These are phyloP conservation scores for Charanyca ferruginea DNA, from an alignment of 2,888 invertebrate species.

Conservation along the genomic window DNA sequence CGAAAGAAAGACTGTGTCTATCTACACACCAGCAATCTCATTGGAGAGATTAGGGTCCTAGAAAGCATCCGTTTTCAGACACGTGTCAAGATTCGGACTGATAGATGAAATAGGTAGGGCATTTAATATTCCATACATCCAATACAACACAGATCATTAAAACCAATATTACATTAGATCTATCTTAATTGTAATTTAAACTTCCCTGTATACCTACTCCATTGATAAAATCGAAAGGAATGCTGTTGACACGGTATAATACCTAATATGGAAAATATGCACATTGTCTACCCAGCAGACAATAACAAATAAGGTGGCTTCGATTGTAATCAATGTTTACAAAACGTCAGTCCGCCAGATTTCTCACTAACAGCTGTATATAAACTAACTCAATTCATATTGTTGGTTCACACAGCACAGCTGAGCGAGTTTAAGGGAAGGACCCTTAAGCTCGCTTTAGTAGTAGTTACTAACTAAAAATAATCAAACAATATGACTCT, in stretches of 20 bases:
- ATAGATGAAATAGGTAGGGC: too few relatives aligned
- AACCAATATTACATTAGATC: background rate
- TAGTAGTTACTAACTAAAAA: too few relatives aligned
- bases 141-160: too few relatives aligned
- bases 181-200: background rate
- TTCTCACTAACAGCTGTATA: constrained; percentile 56
- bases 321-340: constrained; percentile 75
- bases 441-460: too few relatives aligned
- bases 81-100: too few relatives aligned
- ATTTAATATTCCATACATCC: too few relatives aligned
- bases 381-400: constrained; percentile 40
- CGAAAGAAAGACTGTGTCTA: too few relatives aligned
- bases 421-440: background rate
- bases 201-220: background rate
- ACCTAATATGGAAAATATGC: constrained; percentile 56
- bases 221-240: constrained; percentile 39
- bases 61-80: too few relatives aligned
- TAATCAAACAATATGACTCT: background rate
- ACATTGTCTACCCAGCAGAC: constrained; percentile 62
- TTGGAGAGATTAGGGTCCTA: background rate
- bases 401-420: background rate
- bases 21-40: background rate
- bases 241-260: constrained; percentile 10
- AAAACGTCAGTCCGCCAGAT: constrained; percentile 56
- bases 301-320: constrained; percentile 59